Evolutionary conservation across 2,113 vertebrate genomes (phyloP), one percentile per base, ranked within the genome.

Genomic region (Probosciger aterrimus): DNA sequence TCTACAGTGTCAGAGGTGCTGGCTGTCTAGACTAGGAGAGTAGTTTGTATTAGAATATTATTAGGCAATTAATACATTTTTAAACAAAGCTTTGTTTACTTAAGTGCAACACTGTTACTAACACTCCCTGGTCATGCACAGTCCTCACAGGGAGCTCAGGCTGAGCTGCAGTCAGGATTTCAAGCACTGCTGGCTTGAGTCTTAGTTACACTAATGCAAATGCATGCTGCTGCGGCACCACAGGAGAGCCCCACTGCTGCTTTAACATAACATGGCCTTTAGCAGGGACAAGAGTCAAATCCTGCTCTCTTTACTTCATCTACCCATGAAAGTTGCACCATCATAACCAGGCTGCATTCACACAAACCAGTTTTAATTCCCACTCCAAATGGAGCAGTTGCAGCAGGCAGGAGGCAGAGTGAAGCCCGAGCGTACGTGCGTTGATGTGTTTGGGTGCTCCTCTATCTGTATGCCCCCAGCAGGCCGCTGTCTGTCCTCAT

Each of bases 151-250:
- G 3, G 67, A 68, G 46, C 17, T 67, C 70, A 46, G 65, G 31
- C n/a, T 69, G 63, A 63, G 75, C 49, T 39, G 43, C 41, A 64
- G 31, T 24, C 44, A 57, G 50, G 71, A 74, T 62, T 94, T 84
- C 57, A 82, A 90, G 71, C 70, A 70, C 37, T 31, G 27, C 57
- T 49, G 63, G 17, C n/a, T 46, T 52, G n/a, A 65, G 23, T 24
- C 63, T 91, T 47, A 17, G 52, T 64, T 63, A 57, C 11, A 46
- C 12, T n/a, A 64, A 76, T 20, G 35, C 24, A 64, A 85, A 92
- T 2, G 13, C 0, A 1, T 7, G 31, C 47, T 76, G 47, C 68
- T n/a, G 43, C 6, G 0, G 69, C 59, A 59, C 9, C 1, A 0
- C 2, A 53, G 27, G 69, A 82, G 27, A 57, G 47, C 19, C 74